A percentile compares a stretch with the other conserved stretches of the same genome.
Evolutionary conservation across 2,797 vertebrate genomes (phyloP).

Genomic region (Acipenser ruthenus): DNA sequence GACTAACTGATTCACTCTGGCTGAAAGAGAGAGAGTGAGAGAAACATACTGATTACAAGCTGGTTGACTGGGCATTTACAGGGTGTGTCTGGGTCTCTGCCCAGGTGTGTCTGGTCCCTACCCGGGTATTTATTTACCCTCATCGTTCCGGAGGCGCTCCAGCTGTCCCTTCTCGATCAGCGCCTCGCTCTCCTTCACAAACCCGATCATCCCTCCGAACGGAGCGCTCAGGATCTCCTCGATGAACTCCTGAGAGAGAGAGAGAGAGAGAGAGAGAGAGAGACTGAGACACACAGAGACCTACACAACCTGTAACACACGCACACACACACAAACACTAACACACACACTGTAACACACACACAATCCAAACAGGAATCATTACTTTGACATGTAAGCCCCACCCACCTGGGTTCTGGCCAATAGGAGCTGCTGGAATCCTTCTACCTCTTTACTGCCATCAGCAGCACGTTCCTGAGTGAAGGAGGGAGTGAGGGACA

Average conservation of each 20-base stretch:
- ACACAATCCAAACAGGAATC: background rate
- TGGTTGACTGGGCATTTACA: too few species aligned
- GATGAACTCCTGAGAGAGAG: slow-evolving; percentile 75
- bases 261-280: background rate
- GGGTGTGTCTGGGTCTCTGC: background rate
- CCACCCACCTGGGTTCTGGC: slow-evolving; percentile 72
- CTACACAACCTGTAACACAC: background rate
- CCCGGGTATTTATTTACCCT: slow-evolving; percentile 50
- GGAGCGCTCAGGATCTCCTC: slow-evolving; percentile 82
- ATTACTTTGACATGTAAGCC: background rate
- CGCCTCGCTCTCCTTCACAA: slow-evolving; percentile 83
- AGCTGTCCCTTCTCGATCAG: slow-evolving; percentile 80
- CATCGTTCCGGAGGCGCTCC: slow-evolving; percentile 77
- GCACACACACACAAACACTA: background rate
- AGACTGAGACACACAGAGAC: background rate
- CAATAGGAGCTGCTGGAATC: slow-evolving; percentile 83
- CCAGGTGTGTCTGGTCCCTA: too few species aligned
- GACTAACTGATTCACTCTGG: slow-evolving; percentile 74
- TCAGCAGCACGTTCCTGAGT: slow-evolving; percentile 79
- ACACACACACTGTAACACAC: background rate
- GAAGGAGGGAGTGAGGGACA: slow-evolving; percentile 16
- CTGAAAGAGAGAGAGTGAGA: slow-evolving; percentile 33
- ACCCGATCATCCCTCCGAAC: slow-evolving; percentile 84
- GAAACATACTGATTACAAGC: background rate
- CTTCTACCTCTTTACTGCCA: slow-evolving; percentile 88